Conservation (phyloP, 2,797 vertebrate genomes). For the Hirundo rustica region DNA sequence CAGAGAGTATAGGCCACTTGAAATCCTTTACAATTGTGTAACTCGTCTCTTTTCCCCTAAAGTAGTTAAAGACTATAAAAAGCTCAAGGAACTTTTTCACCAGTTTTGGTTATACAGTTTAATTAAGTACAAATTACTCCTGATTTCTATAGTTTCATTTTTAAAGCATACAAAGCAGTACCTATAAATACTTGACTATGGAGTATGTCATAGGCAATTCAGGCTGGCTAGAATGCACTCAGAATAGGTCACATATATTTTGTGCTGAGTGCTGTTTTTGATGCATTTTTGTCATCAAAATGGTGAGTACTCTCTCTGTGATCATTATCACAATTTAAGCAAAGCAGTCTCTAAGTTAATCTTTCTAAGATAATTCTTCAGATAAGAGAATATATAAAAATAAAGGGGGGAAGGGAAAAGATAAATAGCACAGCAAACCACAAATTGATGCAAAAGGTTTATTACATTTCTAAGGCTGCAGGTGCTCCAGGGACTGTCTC, state of each 20-base stretch:
- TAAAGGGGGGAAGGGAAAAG: fast-evolving
- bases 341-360: fast-evolving
- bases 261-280: fast-evolving
- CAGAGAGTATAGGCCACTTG: neutral
- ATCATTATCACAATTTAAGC: neutral
- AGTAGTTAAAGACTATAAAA: neutral
- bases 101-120: neutral
- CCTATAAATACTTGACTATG: too few species aligned
- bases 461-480: neutral
- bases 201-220: neutral
- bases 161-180: neutral
- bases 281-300: neutral
- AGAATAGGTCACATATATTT: fast-evolving
- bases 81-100: neutral
- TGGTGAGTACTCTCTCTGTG: fast-evolving
- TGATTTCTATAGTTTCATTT: neutral
- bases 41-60: neutral
- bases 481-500: too few species aligned
- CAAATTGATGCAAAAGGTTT: neutral
- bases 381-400: neutral
- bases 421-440: neutral
- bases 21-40: neutral
- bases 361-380: neutral
- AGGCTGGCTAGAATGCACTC: neutral
- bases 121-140: neutral